Base-by-base conservation (phyloP, 2,888 invertebrate species). In the Halictus quadricinctus region DNA sequence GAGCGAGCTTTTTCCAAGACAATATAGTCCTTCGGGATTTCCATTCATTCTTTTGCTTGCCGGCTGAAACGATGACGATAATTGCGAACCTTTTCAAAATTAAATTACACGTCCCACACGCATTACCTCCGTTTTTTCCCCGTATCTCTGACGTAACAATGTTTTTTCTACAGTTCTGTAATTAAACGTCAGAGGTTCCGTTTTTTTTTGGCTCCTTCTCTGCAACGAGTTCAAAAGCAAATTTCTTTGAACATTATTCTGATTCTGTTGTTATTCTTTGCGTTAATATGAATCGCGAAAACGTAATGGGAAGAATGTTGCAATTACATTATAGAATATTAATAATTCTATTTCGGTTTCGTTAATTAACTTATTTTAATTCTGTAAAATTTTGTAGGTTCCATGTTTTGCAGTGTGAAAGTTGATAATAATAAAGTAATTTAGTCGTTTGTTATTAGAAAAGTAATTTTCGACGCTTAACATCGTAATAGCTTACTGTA, bases 101-200 rank as follows among this genome's bases (percentile, higher is more conserved):
- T 48, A 58, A 29, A 15, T 74, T 80, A 70, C 18, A 13, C 43
- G 18, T 29, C 4, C 6, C 21, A 12, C 36, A 12, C 21, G 69
- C 58, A n/a, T 48, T 41, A 8, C 66, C 29, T 58, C 12, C 58
- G 12, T 58, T 70, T 74, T 50, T 50, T 1, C 48, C n/a, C 48
- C n/a, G 7, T 70, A 60, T 70, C 21, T 70, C 48, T 15, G 60
- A 60, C 58, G 46, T 48, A 29, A 50, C 6, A 29, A 12, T 64
- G 75, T 60, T 43, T 75, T n/a, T n/a, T 50, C 76, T 60, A 64
- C 15, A 64, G 18, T 72, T 79, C 48, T n/a, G 18, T 15, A 15
- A 21, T 12, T 54, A 36, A 18, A 10, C 18, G 18, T 46, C 69
- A 64, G 72, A 72, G 29, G 43, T 75, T 46, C 60, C n/a, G 21